Evolutionary conservation across 1,140 invertebrate genomes (phyloP).

Genomic region (Zaprionus ghesquierei): DNA sequence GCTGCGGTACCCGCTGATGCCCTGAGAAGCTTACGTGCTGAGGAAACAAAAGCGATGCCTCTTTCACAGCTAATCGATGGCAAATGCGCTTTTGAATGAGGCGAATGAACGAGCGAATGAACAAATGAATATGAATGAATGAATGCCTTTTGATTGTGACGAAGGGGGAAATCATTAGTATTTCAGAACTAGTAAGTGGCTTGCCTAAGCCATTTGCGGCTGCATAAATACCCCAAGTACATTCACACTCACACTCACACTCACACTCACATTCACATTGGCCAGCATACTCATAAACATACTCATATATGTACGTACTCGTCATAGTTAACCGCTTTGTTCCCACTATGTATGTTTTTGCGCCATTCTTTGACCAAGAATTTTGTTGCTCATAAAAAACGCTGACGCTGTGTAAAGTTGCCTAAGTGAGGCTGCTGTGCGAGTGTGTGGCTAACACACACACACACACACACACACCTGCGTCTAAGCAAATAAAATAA

Average conservation of each 20-base stretch:
- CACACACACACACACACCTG: background rate
- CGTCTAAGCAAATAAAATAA: slow-evolving; percentile 14
- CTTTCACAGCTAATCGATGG: slow-evolving; percentile 45
- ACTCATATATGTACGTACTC: background rate
- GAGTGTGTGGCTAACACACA: background rate
- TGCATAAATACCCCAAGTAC: background rate
- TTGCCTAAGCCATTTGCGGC: background rate
- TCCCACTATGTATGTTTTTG: too few species aligned
- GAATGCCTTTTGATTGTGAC: slow-evolving; percentile 52
- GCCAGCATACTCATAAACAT: background rate
- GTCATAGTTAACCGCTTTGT: slow-evolving; percentile 48
- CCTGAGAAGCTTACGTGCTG: background rate
- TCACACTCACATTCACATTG: background rate
- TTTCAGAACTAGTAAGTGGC: slow-evolving; percentile 21
- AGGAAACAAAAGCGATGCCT: slow-evolving; percentile 3
- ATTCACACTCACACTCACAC: too few species aligned
- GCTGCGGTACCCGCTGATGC: background rate
- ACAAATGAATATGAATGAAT: slow-evolving; percentile 47
- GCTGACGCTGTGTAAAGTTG: slow-evolving; percentile 65
- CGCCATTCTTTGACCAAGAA: slow-evolving; percentile 45
- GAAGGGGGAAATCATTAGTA: slow-evolving; percentile 58
- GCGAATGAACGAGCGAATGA: slow-evolving; percentile 4
- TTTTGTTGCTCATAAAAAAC: slow-evolving; percentile 54
- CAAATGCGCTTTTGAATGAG: slow-evolving; percentile 41
- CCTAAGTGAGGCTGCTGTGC: slow-evolving; percentile 46